phyloP scores from a whole-genome alignment of 2,113 vertebrate species.

The Numenius arquata region DNA sequence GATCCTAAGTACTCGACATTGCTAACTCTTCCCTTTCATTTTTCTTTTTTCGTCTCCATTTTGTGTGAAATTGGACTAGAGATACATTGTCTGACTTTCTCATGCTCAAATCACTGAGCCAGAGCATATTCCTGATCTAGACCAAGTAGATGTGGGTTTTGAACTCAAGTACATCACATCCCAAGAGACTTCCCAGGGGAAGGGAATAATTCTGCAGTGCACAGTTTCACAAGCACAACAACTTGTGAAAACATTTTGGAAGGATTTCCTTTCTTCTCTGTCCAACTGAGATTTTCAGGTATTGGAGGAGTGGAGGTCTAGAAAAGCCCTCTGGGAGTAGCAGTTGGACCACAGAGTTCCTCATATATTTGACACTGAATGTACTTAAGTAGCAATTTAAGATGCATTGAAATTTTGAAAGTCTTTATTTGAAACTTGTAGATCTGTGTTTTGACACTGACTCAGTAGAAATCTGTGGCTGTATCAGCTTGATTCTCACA shows the following conservation, averaged over 20 bases:
- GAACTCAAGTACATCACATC: background rate
- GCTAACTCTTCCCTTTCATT: too few species aligned
- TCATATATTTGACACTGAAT: background rate
- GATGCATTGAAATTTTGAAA: background rate
- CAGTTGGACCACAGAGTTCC: background rate
- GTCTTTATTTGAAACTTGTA: background rate
- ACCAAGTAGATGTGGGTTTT: background rate
- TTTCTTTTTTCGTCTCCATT: background rate
- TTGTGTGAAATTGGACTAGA: background rate
- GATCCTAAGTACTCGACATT: accelerated
- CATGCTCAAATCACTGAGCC: background rate
- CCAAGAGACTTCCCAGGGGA: background rate
- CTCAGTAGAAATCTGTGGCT: background rate
- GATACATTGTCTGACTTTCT: background rate
- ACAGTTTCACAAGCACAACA: background rate
- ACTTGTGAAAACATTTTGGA: background rate
- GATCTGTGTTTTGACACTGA: background rate
- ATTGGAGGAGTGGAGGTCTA: background rate
- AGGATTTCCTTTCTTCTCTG: background rate
- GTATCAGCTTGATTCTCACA: background rate
- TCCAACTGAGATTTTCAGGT: background rate
- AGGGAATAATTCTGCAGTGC: background rate
- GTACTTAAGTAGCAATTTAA: background rate
- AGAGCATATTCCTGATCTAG: background rate
- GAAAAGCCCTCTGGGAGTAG: background rate